These are phyloP conservation scores for Drosophila kohkoa DNA, from an alignment of 1,140 invertebrate species.

Conservation along the genomic window DNA sequence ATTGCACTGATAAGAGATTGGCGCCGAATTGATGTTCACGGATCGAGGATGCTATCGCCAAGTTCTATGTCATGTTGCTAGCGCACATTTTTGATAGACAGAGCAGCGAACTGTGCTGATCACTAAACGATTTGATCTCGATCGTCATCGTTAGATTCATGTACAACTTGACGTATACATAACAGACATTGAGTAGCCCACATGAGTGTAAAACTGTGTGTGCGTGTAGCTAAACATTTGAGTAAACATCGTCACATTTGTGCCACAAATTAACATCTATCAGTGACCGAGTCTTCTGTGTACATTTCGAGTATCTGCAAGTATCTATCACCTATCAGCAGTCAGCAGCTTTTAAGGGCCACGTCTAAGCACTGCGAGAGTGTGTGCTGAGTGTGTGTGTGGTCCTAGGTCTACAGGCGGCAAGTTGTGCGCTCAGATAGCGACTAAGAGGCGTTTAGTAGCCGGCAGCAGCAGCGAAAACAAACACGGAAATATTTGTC, in stretches of 20 bases:
- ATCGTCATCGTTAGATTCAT: slow-evolving; percentile 13
- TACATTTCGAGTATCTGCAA: neutral
- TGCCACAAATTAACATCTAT: slow-evolving; percentile 67
- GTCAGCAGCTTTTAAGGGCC: neutral
- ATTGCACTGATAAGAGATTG: slow-evolving; percentile 25
- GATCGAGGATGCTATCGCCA: slow-evolving; percentile 27
- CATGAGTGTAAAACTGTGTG: neutral
- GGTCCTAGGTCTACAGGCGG: slow-evolving; percentile 18
- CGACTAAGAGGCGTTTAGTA: slow-evolving; percentile 22
- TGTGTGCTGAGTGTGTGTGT: neutral
- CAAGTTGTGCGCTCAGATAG: neutral
- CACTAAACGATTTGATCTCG: slow-evolving; percentile 3
- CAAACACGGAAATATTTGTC: slow-evolving; percentile 69
- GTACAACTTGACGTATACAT: slow-evolving; percentile 39
- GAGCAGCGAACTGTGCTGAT: slow-evolving; percentile 6
- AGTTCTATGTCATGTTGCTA: slow-evolving; percentile 16
- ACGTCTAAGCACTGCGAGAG: neutral
- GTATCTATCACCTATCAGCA: slow-evolving; percentile 1
- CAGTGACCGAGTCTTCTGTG: slow-evolving; percentile 23
- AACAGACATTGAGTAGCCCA: slow-evolving; percentile 13
- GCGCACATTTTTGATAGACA: slow-evolving; percentile 3
- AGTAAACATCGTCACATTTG: slow-evolving; percentile 65
- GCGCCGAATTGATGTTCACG: slow-evolving; percentile 1
- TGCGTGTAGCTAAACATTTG: slow-evolving; percentile 70
- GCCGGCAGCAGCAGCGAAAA: slow-evolving; percentile 27